Evolutionary conservation across 2,797 vertebrate species (phyloP), one percentile per base, ranked within the genome.

Genomic region (Hozukius guyotensis): DNA sequence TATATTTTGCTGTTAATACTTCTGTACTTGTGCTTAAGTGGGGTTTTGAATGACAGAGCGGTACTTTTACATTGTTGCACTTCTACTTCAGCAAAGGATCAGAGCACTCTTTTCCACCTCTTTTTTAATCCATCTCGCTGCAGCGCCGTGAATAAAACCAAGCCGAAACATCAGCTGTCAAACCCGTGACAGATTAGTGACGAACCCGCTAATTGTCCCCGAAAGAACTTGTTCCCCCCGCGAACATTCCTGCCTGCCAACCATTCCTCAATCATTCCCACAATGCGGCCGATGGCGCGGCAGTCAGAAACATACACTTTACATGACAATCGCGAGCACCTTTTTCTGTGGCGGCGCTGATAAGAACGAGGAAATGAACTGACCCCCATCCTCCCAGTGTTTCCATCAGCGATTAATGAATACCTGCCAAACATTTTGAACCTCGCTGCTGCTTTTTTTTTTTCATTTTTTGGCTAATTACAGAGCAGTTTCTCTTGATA

Each of bases 391-490:
- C 60, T 75, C 73, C 75, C 72, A 0, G 8, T 59, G 76, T 87
- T 87, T 83, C 78, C 83, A 73, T 91, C 84, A 77, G 84, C 78
- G 55, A 65, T 87, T 91, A 91, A 92, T 92, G 84, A 89, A 77
- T 85, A 84, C 88, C 88, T 92, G 90, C 61, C 87, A 90, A 86
- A 80, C 78, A 83, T 83, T 65, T 65, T 86, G 69, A 92, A 88
- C 86, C 78, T 75, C 14, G 9, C 72, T 32, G 81, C 82, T 76
- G 85, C 76, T 83, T 87, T 38, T 38, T 36, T 13, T 32, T 8
- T 36, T 83, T 87, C 14, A 68, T 76, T 89, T 68, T 89, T 88
- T 63, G 82, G n/a, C 82, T 91, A 91, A 93, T 93, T 93, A 83
- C 12, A 18, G 67, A 55, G 78, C 84, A 8, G 29, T 83, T 89